Conservation (phyloP, 2,797 vertebrate species). For the Acipenser ruthenus region DNA sequence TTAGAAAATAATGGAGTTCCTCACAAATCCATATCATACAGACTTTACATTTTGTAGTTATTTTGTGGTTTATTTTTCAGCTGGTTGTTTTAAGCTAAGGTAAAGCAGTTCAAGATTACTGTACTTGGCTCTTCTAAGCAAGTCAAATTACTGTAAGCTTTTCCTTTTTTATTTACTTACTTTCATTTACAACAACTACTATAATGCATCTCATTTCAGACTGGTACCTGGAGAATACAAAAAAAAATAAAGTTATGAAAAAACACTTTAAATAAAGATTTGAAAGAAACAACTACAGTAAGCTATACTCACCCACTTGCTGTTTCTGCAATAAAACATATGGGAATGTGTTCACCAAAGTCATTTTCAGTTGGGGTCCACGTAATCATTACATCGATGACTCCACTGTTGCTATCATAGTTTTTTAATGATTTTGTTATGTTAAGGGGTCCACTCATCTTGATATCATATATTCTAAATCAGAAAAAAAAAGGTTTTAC, state of each 20-base stretch:
- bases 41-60: too few relatives aligned
- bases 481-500: conserved; percentile 6
- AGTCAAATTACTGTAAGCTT: too few relatives aligned
- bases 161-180: too few relatives aligned
- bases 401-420: conserved; percentile 3
- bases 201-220: conserved; percentile 59
- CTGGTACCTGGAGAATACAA: conserved; percentile 40
- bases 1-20: too few relatives aligned
- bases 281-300: not conserved
- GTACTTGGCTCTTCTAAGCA: too few relatives aligned
- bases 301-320: conserved; percentile 27
- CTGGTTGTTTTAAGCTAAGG: too few relatives aligned
- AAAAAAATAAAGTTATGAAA: conserved; percentile 11
- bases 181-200: conserved; percentile 34
- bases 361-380: conserved; percentile 44
- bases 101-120: too few relatives aligned
- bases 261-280: not conserved
- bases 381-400: conserved; percentile 28
- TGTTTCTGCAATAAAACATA: conserved; percentile 59
- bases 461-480: conserved; percentile 46
- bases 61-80: too few relatives aligned
- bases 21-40: too few relatives aligned
- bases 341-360: conserved; percentile 30
- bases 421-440: conserved; percentile 38
- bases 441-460: conserved; percentile 50